Evolutionary conservation across 2,888 invertebrate genomes (phyloP).

Genomic region (Calameuta pallipes): DNA sequence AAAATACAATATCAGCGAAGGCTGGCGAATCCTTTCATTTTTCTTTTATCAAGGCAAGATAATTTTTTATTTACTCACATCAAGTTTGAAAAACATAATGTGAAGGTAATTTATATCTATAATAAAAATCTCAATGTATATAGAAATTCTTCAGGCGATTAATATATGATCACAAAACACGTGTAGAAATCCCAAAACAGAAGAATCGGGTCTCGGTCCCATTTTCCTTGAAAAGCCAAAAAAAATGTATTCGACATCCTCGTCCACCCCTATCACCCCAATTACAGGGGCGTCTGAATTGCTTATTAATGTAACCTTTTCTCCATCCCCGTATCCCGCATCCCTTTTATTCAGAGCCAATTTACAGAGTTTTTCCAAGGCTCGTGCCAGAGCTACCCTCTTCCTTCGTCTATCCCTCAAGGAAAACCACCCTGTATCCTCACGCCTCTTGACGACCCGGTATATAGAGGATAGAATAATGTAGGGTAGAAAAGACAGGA

Average conservation of each 20-base stretch:
- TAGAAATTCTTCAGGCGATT: background rate
- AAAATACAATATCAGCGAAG: no score
- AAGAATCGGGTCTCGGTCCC: background rate
- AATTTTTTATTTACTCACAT: no score
- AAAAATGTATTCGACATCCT: background rate
- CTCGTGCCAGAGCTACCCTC: conserved; percentile 6
- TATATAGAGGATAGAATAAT: background rate
- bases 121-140: background rate
- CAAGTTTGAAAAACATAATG: no score
- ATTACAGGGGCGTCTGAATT: background rate
- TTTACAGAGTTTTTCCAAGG: conserved; percentile 16
- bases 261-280: background rate
- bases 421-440: background rate
- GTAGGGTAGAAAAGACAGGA: background rate
- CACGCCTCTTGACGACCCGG: background rate
- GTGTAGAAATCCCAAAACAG: background rate
- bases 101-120: no score
- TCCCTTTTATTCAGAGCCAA: conserved; percentile 14
- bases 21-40: no score
- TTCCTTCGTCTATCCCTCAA: conserved; percentile 7
- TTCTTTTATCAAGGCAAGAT: background rate
- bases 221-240: background rate
- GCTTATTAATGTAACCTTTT: conserved; percentile 12
- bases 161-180: background rate
- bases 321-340: background rate